Conservation (phyloP, 2,113 vertebrate genomes). For the Callithrix jacchus region DNA sequence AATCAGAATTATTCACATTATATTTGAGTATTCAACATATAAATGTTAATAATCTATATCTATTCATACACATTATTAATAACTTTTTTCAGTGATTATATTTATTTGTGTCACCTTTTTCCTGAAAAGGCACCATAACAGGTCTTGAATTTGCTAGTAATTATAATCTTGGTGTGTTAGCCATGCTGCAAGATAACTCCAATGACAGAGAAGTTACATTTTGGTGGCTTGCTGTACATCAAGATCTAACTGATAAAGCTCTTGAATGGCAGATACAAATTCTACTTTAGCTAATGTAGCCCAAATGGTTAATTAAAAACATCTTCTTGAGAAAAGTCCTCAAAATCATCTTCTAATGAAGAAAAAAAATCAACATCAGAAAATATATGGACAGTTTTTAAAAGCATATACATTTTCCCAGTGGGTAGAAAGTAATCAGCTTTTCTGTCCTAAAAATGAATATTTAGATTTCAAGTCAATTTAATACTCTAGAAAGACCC, state of each 20-base stretch:
- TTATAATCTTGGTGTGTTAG: not conserved
- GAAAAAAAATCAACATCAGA: not conserved
- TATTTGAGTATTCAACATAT: not conserved
- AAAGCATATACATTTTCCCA: not conserved
- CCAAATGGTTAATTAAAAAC: not conserved
- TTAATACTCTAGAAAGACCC: not conserved
- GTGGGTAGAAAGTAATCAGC: not conserved
- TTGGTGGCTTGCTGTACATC: not conserved
- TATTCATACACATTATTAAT: not conserved
- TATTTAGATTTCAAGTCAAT: not conserved
- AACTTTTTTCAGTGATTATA: not conserved
- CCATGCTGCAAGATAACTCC: not conserved
- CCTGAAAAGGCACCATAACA: not conserved
- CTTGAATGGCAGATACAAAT: not conserved
- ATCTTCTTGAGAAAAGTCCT: not conserved
- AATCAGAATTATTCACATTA: not conserved
- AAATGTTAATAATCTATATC: not conserved
- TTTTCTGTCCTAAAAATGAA: not conserved
- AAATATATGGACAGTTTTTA: not conserved
- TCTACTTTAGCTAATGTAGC: not conserved
- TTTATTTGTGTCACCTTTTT: not conserved
- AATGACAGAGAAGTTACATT: accelerated
- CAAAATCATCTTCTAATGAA: not conserved
- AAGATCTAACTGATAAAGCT: not conserved
- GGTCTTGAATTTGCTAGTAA: not conserved